phyloP scores from a whole-genome alignment of 1,140 invertebrate species.

The Drosophila dunni region DNA sequence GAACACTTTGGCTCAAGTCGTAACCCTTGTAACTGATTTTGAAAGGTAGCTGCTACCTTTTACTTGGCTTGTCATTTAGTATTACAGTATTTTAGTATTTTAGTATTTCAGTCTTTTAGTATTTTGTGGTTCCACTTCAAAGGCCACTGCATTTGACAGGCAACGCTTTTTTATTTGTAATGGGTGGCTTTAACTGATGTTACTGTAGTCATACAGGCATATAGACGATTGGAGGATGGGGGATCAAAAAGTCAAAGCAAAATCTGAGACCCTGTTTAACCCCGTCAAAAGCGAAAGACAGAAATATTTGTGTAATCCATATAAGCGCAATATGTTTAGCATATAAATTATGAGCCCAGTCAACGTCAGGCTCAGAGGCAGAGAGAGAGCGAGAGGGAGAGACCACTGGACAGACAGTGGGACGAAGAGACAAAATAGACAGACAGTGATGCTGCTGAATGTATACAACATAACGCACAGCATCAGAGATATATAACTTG shows the following conservation, averaged over 20 bases:
- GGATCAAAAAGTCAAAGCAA: neutral
- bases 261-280: slow-evolving; percentile 28
- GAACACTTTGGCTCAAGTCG: neutral
- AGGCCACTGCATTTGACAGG: slow-evolving; percentile 41
- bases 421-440: neutral
- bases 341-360: slow-evolving; percentile 74
- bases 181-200: neutral
- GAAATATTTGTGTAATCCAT: slow-evolving; percentile 68
- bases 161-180: neutral
- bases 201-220: neutral
- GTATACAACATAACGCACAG: slow-evolving; percentile 7
- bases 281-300: slow-evolving; percentile 36
- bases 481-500: slow-evolving; percentile 12
- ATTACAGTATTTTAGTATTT: neutral
- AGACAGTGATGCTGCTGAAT: slow-evolving; percentile 11
- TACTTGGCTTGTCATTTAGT: neutral
- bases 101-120: neutral
- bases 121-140: slow-evolving; percentile 20
- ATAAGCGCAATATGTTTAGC: slow-evolving; percentile 76
- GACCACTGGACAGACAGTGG: slow-evolving; percentile 6
- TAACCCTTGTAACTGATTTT: slow-evolving; percentile 9
- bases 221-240: neutral
- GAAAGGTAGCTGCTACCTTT: slow-evolving; percentile 15
- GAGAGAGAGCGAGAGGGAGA: too few species aligned
- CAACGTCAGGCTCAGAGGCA: neutral